Conservation (phyloP, 2,113 vertebrate genomes). For the Monopterus albus region DNA sequence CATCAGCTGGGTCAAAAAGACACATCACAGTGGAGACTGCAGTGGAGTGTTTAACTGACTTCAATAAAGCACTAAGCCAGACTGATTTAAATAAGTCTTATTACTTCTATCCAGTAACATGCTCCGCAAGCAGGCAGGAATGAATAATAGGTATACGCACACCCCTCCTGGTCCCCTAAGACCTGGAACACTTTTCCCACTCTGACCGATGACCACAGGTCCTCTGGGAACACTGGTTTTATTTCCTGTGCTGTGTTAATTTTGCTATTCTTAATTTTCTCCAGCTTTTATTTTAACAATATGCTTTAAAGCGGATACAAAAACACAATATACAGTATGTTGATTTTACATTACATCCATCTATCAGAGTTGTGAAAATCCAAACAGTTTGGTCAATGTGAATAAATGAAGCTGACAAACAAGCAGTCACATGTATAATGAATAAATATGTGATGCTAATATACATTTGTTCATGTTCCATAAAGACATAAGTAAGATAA, state of each 20-base stretch:
- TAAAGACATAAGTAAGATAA: not conserved
- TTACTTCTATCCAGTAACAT: conserved; percentile 32
- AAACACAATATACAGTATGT: not conserved
- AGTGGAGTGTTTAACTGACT: conserved; percentile 28
- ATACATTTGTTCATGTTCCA: not conserved
- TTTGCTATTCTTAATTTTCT: not conserved
- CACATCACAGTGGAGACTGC: not conserved
- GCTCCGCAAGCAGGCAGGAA: not conserved
- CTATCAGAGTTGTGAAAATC: not conserved
- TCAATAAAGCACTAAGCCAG: conserved; percentile 34
- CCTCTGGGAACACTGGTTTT: not conserved
- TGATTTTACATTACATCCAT: not conserved
- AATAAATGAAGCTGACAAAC: not conserved
- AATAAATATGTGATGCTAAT: not conserved
- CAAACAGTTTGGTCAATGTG: not conserved
- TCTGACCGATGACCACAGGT: not conserved
- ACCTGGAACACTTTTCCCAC: not conserved
- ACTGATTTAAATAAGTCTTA: conserved; percentile 43
- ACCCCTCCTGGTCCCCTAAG: not conserved
- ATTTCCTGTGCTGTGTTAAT: conserved; percentile 11
- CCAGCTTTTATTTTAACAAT: not conserved
- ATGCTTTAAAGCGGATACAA: too few species aligned
- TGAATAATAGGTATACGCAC: not conserved
- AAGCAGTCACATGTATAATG: not conserved
- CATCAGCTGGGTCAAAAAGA: conserved; percentile 43